Percentiles rank a stretch among this genome's conserved stretches.
Evolutionary conservation across 2,888 invertebrate species (phyloP).

Genomic region (Eupithecia subfuscata): DNA sequence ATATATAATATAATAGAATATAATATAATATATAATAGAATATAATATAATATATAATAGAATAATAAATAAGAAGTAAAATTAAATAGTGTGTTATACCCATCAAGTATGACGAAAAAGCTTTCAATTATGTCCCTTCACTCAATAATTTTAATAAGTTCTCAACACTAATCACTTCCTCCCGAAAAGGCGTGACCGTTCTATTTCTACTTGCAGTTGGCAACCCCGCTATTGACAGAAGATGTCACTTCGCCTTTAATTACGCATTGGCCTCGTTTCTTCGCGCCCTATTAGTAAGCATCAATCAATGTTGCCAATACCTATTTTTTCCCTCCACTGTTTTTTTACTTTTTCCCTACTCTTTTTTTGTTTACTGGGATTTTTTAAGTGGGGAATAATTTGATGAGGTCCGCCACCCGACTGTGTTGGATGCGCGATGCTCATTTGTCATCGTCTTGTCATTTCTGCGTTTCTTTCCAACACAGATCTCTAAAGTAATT

Average conservation of each 20-base stretch:
- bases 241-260: constrained; percentile 83
- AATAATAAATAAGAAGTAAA: too few relatives aligned
- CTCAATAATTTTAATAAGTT: constrained; percentile 83
- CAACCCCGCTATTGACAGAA: constrained; percentile 79
- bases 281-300: constrained; percentile 84
- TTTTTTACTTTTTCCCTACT: constrained; percentile 66
- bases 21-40: too few relatives aligned
- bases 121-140: constrained; percentile 80
- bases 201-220: constrained; percentile 75
- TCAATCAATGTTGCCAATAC: constrained; percentile 85
- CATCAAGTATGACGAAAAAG: constrained; percentile 54
- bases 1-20: too few relatives aligned
- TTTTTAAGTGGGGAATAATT: constrained; percentile 84
- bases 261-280: constrained; percentile 80
- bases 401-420: constrained; percentile 84
- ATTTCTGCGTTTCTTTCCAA: constrained; percentile 82
- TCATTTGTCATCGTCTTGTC: constrained; percentile 85
- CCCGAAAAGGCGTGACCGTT: constrained; percentile 78
- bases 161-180: constrained; percentile 81
- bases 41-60: too few relatives aligned
- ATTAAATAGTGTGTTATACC: constrained; percentile 39
- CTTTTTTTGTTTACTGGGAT: constrained; percentile 83
- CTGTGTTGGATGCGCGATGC: constrained; percentile 78
- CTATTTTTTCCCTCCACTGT: constrained; percentile 80
- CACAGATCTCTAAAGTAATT: constrained; percentile 82